Evolutionary conservation across 1,140 invertebrate species (phyloP), one percentile per base, ranked within the genome.

Genomic region (Elysia chlorotica): DNA sequence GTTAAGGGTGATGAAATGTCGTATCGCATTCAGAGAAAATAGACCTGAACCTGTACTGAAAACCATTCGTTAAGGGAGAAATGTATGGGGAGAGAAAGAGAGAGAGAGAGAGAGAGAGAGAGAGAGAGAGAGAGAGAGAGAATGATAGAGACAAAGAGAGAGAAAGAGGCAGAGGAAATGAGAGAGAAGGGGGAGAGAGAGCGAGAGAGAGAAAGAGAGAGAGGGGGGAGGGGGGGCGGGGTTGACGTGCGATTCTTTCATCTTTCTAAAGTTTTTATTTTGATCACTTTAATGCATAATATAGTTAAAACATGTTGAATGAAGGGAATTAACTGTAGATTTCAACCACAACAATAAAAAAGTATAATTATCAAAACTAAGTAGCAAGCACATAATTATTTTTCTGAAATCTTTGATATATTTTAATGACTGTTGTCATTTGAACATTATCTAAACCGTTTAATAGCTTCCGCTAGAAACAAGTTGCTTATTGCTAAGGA

Each of bases 181-280:
- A 57, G n/a, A 57, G 54, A 23, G 30, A n/a, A n/a, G n/a, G n/a
- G n/a, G 30, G 54, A 57, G 54, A 57, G 21, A 57, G 54, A n/a
- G 54, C n/a, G 54, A 57, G 54, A 57, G 54, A 57, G 54, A 57
- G 54, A n/a, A 28, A 57, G 54, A 57, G 54, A 57, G 54, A 57
- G 54, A 57, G 21, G 30, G 54, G n/a, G 54, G 30, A 28, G 30
- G 54, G 30, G 54, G 30, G 54, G 30, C 6, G 30, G 54, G n/a
- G 54, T 25, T n/a, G 30, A 28, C n/a, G 54, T 25, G 54, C n/a
- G 21, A 57, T n/a, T 6, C n/a, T 25, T n/a, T 25, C n/a, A 57
- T n/a, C n/a, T n/a, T 25, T n/a, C n/a, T n/a, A 57, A 28, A n/a
- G 54, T 4, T 6, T 25, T 4, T 4, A n/a, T 57, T 57, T 6